Percentiles rank a stretch among this genome's conserved stretches.
Conservation (phyloP, 1,140 invertebrate genomes). For the Ceratosolen solmsi region DNA sequence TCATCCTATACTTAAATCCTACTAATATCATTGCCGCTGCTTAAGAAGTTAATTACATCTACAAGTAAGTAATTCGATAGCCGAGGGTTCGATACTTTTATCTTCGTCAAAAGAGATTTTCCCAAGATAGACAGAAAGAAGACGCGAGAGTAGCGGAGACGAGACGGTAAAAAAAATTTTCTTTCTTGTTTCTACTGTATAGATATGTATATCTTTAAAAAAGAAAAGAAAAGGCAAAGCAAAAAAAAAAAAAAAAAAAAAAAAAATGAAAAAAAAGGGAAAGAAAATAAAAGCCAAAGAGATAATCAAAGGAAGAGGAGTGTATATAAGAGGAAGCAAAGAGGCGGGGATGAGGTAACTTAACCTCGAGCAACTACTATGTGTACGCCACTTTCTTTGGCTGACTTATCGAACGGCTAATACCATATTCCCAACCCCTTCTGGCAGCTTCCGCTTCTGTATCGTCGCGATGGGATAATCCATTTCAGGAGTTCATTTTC, state of each 20-base stretch:
- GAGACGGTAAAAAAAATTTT: background rate
- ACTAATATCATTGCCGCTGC: background rate
- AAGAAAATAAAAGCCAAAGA: background rate
- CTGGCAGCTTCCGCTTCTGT: constrained; percentile 44
- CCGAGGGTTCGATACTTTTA: background rate
- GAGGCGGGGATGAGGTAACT: constrained; percentile 56
- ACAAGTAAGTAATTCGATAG: constrained; percentile 5
- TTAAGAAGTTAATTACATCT: background rate
- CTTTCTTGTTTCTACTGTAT: too few species aligned
- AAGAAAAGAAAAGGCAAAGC: too few species aligned
- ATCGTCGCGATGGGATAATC: constrained; percentile 58
- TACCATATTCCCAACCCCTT: background rate
- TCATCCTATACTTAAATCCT: background rate
- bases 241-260: too few species aligned
- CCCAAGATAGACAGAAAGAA: background rate
- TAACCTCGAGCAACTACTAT: constrained; percentile 51
- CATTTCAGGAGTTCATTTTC: constrained; percentile 59
- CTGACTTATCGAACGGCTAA: constrained; percentile 62
- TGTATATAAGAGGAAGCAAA: constrained; percentile 6
- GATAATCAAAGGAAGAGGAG: constrained; percentile 17
- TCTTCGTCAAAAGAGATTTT: background rate
- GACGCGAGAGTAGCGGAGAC: background rate
- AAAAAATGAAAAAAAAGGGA: too few species aligned
- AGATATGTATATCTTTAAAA: too few species aligned
- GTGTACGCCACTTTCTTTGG: constrained; percentile 41